Conservation (phyloP, 2,888 invertebrate species). For the Polydrusus pterygomalis region DNA sequence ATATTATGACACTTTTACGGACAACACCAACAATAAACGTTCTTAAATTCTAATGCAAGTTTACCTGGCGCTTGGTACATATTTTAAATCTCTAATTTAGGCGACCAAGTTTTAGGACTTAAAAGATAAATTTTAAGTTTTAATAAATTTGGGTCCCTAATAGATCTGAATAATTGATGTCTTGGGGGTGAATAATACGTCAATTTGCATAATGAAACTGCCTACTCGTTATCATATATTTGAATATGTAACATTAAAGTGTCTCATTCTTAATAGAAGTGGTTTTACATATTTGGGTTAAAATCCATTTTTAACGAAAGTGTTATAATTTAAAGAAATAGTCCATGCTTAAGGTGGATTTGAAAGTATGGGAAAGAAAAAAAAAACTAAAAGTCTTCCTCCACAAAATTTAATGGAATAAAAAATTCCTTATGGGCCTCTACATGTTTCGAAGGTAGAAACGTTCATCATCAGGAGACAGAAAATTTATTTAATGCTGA, state of each 20-base stretch:
- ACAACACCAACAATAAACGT: too few species aligned
- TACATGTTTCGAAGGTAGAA: too few species aligned
- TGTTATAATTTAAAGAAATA: too few species aligned
- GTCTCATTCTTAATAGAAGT: constrained; percentile 17
- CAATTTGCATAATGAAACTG: constrained; percentile 35
- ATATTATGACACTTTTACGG: too few species aligned
- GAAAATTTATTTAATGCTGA: too few species aligned
- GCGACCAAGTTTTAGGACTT: constrained; percentile 14
- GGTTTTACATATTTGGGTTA: not conserved
- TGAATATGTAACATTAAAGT: constrained; percentile 31
- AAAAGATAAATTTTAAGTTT: constrained; percentile 20
- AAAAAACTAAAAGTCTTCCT: too few species aligned
- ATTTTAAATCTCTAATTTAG: constrained; percentile 4
- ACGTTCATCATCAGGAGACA: too few species aligned
- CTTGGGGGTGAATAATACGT: constrained; percentile 33
- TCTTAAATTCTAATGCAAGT: not conserved
- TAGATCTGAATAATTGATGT: constrained; percentile 38
- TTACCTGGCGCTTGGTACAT: not conserved
- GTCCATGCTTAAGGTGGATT: too few species aligned
- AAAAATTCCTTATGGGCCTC: too few species aligned
- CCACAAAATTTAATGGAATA: too few species aligned
- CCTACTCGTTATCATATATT: constrained; percentile 35
- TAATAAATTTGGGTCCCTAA: constrained; percentile 20
- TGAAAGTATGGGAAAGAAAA: too few species aligned
- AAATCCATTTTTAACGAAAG: not conserved